phyloP scores from a whole-genome alignment of 2,888 invertebrate species.

The Phymatocera aterrima region DNA sequence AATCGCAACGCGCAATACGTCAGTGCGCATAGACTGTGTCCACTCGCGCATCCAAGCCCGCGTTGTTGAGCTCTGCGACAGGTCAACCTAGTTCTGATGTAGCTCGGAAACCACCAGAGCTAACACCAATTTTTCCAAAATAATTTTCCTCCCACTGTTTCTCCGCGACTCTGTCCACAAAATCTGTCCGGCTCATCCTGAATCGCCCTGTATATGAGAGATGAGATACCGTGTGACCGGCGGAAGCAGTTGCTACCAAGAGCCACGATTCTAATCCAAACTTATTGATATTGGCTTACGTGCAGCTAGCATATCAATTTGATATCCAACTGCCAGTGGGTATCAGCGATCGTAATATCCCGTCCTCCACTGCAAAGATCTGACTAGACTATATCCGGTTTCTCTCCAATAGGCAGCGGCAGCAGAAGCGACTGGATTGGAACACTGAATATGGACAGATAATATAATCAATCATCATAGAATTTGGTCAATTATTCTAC shows the following conservation, averaged over 20 bases:
- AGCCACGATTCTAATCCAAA: slow-evolving; percentile 29
- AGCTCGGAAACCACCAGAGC: too few relatives aligned
- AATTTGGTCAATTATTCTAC: slow-evolving; percentile 4
- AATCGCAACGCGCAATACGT: too few relatives aligned
- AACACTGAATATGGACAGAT: not conserved
- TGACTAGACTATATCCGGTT: not conserved
- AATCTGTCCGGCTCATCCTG: too few relatives aligned
- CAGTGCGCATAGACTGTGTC: too few relatives aligned
- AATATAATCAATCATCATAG: not conserved
- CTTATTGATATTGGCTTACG: slow-evolving; percentile 39
- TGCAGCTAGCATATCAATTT: slow-evolving; percentile 32
- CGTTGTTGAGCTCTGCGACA: too few relatives aligned
- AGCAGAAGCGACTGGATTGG: too few relatives aligned
- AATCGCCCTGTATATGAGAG: too few relatives aligned
- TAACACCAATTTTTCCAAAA: too few relatives aligned
- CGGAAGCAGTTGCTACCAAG: slow-evolving; percentile 20
- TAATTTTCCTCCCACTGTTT: too few relatives aligned
- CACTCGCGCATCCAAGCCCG: too few relatives aligned
- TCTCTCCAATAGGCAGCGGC: not conserved
- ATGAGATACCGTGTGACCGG: not conserved
- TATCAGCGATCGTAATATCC: slow-evolving; percentile 34
- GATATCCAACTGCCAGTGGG: slow-evolving; percentile 1
- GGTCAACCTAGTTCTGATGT: too few relatives aligned
- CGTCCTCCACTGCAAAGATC: not conserved
- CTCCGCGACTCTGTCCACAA: too few relatives aligned